Evolutionary conservation across 2,888 invertebrate species (phyloP).

Genomic region (Apomyelois bistriatella): DNA sequence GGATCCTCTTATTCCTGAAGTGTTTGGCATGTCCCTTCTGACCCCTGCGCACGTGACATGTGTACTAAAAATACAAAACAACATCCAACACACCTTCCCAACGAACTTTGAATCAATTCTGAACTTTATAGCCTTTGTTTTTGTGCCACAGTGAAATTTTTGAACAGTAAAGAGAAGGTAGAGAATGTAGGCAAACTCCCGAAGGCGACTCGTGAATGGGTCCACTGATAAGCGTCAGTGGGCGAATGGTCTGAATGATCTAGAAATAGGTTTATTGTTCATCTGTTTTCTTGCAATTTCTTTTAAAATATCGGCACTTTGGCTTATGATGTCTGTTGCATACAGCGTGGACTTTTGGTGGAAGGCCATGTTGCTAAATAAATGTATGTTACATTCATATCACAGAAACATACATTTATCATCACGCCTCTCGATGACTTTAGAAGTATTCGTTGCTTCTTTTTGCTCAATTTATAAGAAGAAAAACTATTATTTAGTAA

Average conservation of each 20-base stretch:
- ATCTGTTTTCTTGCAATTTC: no score
- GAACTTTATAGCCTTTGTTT: not conserved
- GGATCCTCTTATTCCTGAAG: constrained; percentile 21
- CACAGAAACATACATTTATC: no score
- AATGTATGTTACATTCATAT: no score
- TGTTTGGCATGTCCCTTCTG: constrained; percentile 24
- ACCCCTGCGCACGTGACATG: constrained; percentile 27
- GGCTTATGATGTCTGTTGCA: no score
- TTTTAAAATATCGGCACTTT: no score
- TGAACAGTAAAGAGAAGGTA: constrained; percentile 5
- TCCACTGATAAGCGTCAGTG: constrained; percentile 25
- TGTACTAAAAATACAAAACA: constrained; percentile 16
- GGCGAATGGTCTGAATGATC: not conserved
- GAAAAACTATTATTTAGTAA: no score
- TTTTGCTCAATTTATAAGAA: no score
- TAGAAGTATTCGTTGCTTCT: no score
- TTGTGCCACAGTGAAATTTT: constrained; percentile 10
- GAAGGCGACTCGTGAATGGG: constrained; percentile 22
- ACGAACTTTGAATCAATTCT: not conserved
- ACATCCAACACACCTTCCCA: not conserved
- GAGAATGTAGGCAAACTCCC: constrained; percentile 25
- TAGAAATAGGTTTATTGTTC: not conserved
- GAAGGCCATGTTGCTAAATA: no score
- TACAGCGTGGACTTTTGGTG: no score
- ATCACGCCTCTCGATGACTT: no score